Percentiles rank a stretch among this genome's conserved stretches.
phyloP scores from a whole-genome alignment of 2,888 invertebrate genomes.

The Limnephilus rhombicus region DNA sequence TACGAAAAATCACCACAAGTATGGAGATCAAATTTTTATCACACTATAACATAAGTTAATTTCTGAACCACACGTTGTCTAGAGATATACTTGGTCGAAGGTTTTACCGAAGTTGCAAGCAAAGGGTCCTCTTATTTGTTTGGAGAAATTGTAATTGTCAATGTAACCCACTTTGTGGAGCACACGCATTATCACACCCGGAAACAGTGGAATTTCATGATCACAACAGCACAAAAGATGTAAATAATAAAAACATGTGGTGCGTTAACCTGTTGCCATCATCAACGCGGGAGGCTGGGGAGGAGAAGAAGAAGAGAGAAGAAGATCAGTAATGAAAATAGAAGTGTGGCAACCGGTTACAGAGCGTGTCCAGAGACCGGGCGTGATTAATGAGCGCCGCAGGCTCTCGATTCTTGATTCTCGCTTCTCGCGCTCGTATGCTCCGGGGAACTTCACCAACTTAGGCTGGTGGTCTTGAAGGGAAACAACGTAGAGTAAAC shows the following conservation, averaged over 20 bases:
- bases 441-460: not conserved
- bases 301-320: slow-evolving; percentile 2
- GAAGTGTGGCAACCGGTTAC: slow-evolving; percentile 41
- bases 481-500: not conserved
- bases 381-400: slow-evolving; percentile 14
- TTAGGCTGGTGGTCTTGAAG: not conserved
- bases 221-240: not conserved
- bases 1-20: too few relatives aligned
- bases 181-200: not conserved
- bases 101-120: too few relatives aligned
- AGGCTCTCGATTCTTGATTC: not conserved
- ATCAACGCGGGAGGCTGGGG: not conserved
- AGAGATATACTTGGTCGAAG: too few relatives aligned
- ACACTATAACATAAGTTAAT: too few relatives aligned
- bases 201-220: not conserved
- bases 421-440: not conserved
- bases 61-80: too few relatives aligned
- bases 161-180: not conserved
- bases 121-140: too few relatives aligned
- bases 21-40: too few relatives aligned
- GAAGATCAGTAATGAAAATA: slow-evolving; percentile 35
- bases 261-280: not conserved
- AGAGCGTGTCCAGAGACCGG: slow-evolving; percentile 18
- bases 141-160: too few relatives aligned
- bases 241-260: not conserved